Conservation (phyloP, 2,113 vertebrate species). For the Nothocercus nigrocapillus region DNA sequence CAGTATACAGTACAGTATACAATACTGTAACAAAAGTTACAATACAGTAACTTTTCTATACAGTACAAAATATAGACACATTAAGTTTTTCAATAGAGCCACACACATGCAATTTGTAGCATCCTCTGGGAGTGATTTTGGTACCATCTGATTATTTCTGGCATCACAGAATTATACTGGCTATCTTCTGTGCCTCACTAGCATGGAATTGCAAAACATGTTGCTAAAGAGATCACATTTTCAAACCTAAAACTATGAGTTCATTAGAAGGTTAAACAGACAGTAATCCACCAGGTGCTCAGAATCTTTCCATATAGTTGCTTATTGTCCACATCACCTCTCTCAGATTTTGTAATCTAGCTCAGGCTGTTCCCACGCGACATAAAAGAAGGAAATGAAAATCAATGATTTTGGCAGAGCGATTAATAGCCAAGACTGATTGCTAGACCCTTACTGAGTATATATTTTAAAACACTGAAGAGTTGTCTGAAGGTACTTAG, state of each 20-base stretch:
- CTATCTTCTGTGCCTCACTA: background rate
- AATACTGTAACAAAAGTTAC: too few species aligned
- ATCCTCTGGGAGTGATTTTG: background rate
- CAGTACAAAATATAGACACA: background rate
- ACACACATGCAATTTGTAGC: background rate
- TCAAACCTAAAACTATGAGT: background rate
- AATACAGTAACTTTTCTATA: background rate
- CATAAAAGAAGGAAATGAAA: conserved; percentile 47
- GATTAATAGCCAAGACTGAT: conserved; percentile 40
- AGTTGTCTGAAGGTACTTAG: background rate
- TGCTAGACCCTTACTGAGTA: background rate
- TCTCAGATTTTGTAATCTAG: conserved; percentile 38
- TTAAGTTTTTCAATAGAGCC: background rate
- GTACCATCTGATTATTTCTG: background rate
- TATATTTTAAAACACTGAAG: background rate
- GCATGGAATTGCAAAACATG: background rate
- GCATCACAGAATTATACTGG: background rate
- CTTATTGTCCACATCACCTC: background rate
- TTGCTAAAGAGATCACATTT: background rate
- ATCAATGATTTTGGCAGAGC: conserved; percentile 33
- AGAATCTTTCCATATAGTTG: background rate
- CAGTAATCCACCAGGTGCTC: background rate
- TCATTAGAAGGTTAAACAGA: conserved; percentile 23
- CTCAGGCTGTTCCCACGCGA: background rate
- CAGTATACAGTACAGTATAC: too few species aligned